Evolutionary conservation across 1,140 invertebrate species (phyloP).

Genomic region (Plectrocnemia conspersa): DNA sequence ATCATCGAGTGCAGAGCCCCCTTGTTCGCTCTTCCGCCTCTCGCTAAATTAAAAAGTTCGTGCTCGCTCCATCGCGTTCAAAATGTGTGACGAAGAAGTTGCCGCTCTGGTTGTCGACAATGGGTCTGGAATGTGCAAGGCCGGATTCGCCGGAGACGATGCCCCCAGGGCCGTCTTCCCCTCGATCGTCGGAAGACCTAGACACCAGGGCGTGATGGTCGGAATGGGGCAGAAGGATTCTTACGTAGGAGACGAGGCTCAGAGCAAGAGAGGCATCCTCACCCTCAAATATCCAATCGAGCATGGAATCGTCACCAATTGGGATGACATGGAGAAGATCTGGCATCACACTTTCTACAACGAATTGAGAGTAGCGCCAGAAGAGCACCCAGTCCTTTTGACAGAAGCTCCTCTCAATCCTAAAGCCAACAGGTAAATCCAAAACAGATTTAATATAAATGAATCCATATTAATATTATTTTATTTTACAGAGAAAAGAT

Average conservation of each 20-base stretch:
- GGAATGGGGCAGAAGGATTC: slow-evolving; percentile 85
- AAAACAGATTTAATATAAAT: no score
- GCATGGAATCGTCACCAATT: slow-evolving; percentile 94
- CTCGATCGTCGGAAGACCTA: slow-evolving; percentile 74
- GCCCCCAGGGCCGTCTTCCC: slow-evolving; percentile 80
- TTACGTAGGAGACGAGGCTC: slow-evolving; percentile 70
- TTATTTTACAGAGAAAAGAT: slow-evolving; percentile 62
- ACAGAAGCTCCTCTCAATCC: slow-evolving; percentile 92
- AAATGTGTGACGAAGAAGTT: slow-evolving; percentile 89
- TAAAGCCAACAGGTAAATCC: slow-evolving; percentile 73
- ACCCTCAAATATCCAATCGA: slow-evolving; percentile 92
- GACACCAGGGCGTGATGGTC: slow-evolving; percentile 84
- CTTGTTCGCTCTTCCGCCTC: no score
- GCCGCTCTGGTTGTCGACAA: slow-evolving; percentile 84
- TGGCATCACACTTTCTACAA: slow-evolving; percentile 97
- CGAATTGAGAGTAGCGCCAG: slow-evolving; percentile 88
- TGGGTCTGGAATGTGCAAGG: slow-evolving; percentile 89
- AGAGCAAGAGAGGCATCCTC: slow-evolving; percentile 88
- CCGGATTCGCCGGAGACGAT: slow-evolving; percentile 86
- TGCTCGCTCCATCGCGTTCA: no score
- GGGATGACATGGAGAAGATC: slow-evolving; percentile 98
- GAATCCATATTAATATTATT: no score
- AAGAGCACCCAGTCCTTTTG: slow-evolving; percentile 87
- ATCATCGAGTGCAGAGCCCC: no score
- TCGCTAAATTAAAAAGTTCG: no score